These are phyloP conservation scores for Entomyzon cyanotis DNA, from an alignment of 2,113 vertebrate species.

Conservation along the genomic window DNA sequence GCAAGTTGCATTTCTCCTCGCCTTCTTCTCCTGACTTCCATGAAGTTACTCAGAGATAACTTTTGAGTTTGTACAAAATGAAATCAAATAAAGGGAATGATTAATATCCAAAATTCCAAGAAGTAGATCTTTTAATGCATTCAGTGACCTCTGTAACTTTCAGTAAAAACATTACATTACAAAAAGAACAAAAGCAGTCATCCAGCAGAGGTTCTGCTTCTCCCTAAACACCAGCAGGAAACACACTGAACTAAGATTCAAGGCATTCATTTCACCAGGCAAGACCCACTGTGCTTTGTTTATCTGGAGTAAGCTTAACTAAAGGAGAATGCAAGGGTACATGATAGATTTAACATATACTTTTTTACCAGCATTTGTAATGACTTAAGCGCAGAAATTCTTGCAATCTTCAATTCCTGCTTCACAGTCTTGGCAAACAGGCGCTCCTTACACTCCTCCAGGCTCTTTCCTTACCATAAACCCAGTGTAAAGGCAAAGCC, in stretches of 20 bases:
- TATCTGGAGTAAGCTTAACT: neutral
- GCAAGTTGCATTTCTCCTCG: neutral
- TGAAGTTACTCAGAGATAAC: neutral
- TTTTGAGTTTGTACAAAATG: neutral
- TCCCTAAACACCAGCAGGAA: neutral
- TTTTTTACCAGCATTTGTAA: neutral
- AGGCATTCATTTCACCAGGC: neutral
- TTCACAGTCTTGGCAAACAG: neutral
- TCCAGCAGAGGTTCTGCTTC: neutral
- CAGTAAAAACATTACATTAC: neutral
- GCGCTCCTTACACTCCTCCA: neutral
- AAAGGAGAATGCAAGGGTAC: neutral
- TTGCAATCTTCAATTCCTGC: neutral
- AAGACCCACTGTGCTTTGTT: neutral
- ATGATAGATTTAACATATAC: neutral
- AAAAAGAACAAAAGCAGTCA: slow-evolving; percentile 9
- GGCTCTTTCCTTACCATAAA: neutral
- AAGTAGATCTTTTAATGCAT: neutral
- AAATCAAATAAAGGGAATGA: neutral
- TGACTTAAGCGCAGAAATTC: neutral
- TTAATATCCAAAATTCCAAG: neutral
- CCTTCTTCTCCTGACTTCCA: neutral
- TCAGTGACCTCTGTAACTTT: neutral
- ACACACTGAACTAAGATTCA: neutral
- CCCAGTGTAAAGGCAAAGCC: neutral